phyloP scores from a whole-genome alignment of 2,113 vertebrate species.

The Cricetomys ansorgei region DNA sequence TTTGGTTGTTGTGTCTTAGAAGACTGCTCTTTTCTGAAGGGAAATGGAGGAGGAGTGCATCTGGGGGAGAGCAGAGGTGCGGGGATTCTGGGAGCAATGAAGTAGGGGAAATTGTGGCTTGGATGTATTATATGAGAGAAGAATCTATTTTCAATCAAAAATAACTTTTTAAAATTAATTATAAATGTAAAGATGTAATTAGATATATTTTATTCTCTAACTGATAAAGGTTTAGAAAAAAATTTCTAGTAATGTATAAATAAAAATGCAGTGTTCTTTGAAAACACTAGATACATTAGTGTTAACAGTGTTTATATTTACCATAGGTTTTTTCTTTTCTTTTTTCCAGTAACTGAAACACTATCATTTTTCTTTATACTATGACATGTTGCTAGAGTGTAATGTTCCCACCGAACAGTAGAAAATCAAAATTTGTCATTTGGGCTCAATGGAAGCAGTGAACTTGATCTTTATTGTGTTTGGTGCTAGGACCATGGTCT shows the following conservation, averaged over 20 bases:
- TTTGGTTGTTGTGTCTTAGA: no score
- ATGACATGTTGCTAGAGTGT: slow-evolving; percentile 80
- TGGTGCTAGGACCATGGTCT: slow-evolving; percentile 37
- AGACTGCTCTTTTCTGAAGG: no score
- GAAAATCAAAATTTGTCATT: slow-evolving; percentile 51
- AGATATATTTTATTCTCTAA: background rate
- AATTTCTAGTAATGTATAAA: background rate
- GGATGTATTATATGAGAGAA: no score
- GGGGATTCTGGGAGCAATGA: no score
- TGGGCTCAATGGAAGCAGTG: background rate
- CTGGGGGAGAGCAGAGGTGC: no score
- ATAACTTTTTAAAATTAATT: background rate
- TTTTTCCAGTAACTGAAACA: background rate
- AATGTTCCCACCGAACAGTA: slow-evolving; percentile 84
- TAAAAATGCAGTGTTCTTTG: background rate
- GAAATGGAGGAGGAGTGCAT: no score
- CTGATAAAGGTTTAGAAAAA: background rate
- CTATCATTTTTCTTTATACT: slow-evolving; percentile 86
- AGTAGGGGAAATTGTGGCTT: no score
- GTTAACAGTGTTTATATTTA: background rate
- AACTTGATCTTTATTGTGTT: background rate
- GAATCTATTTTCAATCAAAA: no score
- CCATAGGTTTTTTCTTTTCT: background rate
- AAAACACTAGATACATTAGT: slow-evolving; percentile 8
- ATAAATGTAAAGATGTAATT: background rate